A percentile compares a stretch with the other conserved stretches of the same genome.
phyloP scores from a whole-genome alignment of 2,888 invertebrate genomes.

The Marasmarcha lunaedactyla region DNA sequence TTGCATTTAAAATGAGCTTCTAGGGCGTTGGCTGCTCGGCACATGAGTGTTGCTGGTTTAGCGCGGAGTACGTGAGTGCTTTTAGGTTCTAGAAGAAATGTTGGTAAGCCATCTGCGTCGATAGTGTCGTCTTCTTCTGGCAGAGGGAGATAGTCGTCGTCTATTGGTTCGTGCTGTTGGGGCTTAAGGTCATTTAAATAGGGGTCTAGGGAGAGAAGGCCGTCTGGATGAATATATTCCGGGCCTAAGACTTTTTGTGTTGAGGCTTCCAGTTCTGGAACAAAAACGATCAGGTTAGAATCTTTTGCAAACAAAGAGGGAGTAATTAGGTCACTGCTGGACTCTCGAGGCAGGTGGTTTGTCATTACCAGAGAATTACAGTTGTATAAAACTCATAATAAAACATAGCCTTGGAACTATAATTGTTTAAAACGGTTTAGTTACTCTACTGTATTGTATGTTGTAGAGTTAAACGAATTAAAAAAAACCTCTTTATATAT shows the following conservation, averaged over 20 bases:
- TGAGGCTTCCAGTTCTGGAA: slow-evolving; percentile 47
- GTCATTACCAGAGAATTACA: no score
- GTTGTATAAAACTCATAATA: no score
- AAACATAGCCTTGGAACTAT: no score
- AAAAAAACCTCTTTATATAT: no score
- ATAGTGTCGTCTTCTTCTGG: slow-evolving; percentile 73
- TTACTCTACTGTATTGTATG: no score
- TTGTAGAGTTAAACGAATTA: no score
- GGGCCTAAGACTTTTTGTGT: slow-evolving; percentile 53
- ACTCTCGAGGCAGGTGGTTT: no score
- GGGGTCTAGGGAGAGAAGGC: slow-evolving; percentile 50
- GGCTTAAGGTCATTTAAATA: slow-evolving; percentile 56
- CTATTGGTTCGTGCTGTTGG: slow-evolving; percentile 33
- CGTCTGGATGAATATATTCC: slow-evolving; percentile 59
- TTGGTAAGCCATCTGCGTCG: slow-evolving; percentile 75
- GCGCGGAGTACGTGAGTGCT: slow-evolving; percentile 90
- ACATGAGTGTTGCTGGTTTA: slow-evolving; percentile 87
- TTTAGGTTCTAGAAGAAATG: slow-evolving; percentile 89
- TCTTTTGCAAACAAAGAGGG: no score
- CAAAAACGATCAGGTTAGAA: slow-evolving; percentile 14
- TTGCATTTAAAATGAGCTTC: slow-evolving; percentile 86
- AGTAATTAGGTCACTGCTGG: neutral
- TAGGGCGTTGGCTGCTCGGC: slow-evolving; percentile 92
- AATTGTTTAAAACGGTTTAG: no score
- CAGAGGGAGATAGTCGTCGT: slow-evolving; percentile 60